Base-by-base conservation (phyloP, 1,140 invertebrate genomes). In the Hetaerina americana region DNA sequence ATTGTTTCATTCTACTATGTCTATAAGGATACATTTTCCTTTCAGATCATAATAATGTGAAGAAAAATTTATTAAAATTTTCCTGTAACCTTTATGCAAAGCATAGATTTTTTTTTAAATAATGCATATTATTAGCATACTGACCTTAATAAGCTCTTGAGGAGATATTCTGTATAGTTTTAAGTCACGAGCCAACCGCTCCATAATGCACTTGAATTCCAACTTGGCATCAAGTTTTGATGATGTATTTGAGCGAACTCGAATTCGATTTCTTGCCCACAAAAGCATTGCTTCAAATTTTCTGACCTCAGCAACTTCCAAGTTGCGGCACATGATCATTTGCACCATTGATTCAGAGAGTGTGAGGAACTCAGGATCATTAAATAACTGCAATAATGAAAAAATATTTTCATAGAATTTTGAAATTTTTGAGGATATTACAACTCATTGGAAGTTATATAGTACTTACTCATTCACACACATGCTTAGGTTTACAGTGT, bases 321-420 rank as follows among this genome's bases (percentile, higher is more conserved):
- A 83, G 77, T 92, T 90, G 73, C 87, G 86, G 79, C 89, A 92
- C 91, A 97, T 94, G 72, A 96, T 94, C 91, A 93, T 93, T 79
- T 94, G 92, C 0, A 97, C 93, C 93, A 96, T 95, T 0, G 93
- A 95, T 78, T 96, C 94, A 71, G 93, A 95, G 2, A 96, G 85
- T 40, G 89, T 90, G 0, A 95, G 82, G 77, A 95, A 97, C 77
- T 96, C 93, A 0, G 87, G 80, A 29, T 86, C 89, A 74, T 92
- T 88, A 79, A 96, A 96, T 24, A 96, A 82, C 75, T 92, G 86
- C 73, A 88, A 87, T 0, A 73, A 75, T n/a, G n/a, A n/a, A n/a
- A n/a, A n/a, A n/a, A n/a, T n/a, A n/a, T n/a, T n/a, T n/a, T n/a
- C n/a, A n/a, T n/a, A n/a, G n/a, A n/a, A n/a, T n/a, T n/a, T n/a